Percentiles rank a stretch among this genome's conserved stretches.
These are phyloP conservation scores for Labia minor DNA, from an alignment of 2,888 invertebrate genomes.

Conservation along the genomic window DNA sequence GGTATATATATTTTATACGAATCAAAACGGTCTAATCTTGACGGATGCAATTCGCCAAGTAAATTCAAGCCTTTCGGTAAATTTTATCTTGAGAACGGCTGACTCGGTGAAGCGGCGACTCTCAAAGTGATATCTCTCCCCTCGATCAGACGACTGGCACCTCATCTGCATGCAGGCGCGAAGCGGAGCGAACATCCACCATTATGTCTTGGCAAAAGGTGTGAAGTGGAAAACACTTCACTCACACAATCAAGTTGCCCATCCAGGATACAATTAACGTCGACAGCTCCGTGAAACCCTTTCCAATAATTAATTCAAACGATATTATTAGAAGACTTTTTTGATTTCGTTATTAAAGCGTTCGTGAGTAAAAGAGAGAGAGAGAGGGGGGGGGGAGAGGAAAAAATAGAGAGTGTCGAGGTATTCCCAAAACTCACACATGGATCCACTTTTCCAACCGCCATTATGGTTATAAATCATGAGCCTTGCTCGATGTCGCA, in stretches of 20 bases:
- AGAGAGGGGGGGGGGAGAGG: no score
- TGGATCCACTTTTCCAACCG: neutral
- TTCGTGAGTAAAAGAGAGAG: no score
- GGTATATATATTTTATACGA: no score
- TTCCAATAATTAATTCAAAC: neutral
- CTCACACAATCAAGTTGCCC: neutral
- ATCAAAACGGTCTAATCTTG: no score
- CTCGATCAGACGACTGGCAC: neutral
- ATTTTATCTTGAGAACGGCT: no score
- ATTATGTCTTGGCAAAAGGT: neutral
- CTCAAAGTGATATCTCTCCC: neutral
- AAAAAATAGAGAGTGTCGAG: no score
- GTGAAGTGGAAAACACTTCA: neutral
- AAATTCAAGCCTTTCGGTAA: no score
- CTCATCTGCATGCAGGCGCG: slow-evolving; percentile 1
- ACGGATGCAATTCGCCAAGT: no score
- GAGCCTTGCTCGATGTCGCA: slow-evolving; percentile 6
- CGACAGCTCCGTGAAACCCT: neutral
- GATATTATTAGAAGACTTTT: neutral
- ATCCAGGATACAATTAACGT: neutral
- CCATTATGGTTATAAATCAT: slow-evolving; percentile 13
- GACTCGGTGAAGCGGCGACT: neutral
- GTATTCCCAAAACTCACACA: neutral
- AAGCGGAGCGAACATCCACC: neutral
- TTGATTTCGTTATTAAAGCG: no score